Base-by-base conservation (phyloP, 2,113 vertebrate genomes). In the Danionella cerebrum region DNA sequence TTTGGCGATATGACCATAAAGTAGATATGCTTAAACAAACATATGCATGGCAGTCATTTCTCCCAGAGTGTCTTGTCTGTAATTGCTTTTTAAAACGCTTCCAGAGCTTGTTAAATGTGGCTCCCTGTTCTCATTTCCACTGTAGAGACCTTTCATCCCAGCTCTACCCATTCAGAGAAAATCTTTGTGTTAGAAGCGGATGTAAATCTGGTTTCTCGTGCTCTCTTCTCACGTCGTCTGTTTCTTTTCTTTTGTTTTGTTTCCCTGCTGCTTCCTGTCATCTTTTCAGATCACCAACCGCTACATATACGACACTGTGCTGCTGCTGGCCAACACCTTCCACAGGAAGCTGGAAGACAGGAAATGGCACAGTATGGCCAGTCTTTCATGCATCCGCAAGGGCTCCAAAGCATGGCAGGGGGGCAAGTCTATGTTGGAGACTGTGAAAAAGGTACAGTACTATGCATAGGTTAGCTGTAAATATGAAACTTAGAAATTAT, bases 341-440 rank as follows among this genome's bases (percentile, higher is more conserved):
- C 96, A 99, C 78, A 93, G 94, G 80, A 99, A 99, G 82, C 81
- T 99, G 67, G 96, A 99, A 79, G 96, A 99, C 79, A 87, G 96
- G 52, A 98, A 99, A 73, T 99, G 96, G 96, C 96, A 99, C 85
- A 99, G 96, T 85, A 99, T 99, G 96, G 96, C 96, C 22, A 99
- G 96, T 71, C 83, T 99, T 69, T 96, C 91, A n/a, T 99, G 96
- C 82, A 98, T 98, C 82, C 87, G 94, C 77, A 99, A 98, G 82
- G 97, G 88, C 76, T 94, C 96, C 12, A 99, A 99, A 67, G 94
- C 96, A 0, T 99, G 96, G 96, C 95, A 98, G 79, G 96, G 96
- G 57, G 96, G 96, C 9, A 89, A 94, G 24, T 96, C 94, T 35
- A 98, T 98, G 95, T 77, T 99, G 83, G 96, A 99, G 64, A 97